phyloP scores from a whole-genome alignment of 2,113 vertebrate species.

The Scalopus aquaticus region DNA sequence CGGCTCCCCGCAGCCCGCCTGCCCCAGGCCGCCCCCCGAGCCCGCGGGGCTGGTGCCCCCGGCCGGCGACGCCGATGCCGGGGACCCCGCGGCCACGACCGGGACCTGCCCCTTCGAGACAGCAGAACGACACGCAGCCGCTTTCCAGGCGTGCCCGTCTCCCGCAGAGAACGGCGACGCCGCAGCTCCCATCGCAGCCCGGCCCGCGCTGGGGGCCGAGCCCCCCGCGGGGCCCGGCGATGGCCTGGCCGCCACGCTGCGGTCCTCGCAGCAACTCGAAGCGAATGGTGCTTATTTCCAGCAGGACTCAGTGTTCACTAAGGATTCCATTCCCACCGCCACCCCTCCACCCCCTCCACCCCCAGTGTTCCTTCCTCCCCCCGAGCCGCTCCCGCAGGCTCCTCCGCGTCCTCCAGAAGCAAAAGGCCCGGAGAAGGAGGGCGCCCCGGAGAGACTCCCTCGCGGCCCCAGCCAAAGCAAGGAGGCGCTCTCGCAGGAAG shows the following conservation, averaged over 20 bases:
- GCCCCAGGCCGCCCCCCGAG: conserved; percentile 89
- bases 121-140: conserved; percentile 83
- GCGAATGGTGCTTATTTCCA: conserved; percentile 86
- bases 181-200: no score
- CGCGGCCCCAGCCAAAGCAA: conserved; percentile 78
- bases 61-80: conserved; percentile 84
- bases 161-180: conserved; percentile 68
- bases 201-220: no score
- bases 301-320: conserved; percentile 86
- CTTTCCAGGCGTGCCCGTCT: conserved; percentile 77
- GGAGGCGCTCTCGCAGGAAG: conserved; percentile 79
- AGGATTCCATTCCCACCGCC: conserved; percentile 83
- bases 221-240: no score
- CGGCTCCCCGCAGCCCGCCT: conserved; percentile 88
- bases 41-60: conserved; percentile 85
- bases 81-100: conserved; percentile 84
- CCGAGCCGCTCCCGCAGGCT: neutral
- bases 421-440: conserved; percentile 76
- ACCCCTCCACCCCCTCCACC: conserved; percentile 24
- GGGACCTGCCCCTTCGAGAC: conserved; percentile 84
- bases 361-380: conserved; percentile 43
- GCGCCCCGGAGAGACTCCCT: conserved; percentile 78
- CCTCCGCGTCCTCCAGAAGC: conserved; percentile 77
- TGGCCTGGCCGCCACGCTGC: conserved; percentile 78
- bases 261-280: conserved; percentile 82